phyloP scores from a whole-genome alignment of 2,888 invertebrate species.

The Dasypogon diadema region DNA sequence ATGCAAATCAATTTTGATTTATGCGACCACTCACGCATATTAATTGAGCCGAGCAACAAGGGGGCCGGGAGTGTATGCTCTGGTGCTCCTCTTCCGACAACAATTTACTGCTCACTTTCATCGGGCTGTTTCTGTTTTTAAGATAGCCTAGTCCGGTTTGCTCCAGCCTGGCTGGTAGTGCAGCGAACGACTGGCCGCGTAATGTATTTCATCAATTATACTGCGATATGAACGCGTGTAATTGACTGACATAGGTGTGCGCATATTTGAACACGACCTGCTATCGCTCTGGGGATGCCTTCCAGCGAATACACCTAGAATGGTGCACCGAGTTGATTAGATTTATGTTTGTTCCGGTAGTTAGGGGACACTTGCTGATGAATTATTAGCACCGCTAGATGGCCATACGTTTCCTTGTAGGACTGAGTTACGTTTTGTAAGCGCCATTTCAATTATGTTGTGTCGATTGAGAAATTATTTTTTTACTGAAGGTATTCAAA shows the following conservation, averaged over 20 bases:
- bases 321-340: constrained; percentile 33
- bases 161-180: not conserved
- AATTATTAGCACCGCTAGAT: constrained; percentile 14
- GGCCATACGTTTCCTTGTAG: not conserved
- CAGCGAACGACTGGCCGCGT: constrained; percentile 13
- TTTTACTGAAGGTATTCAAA: too few species aligned
- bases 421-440: not conserved
- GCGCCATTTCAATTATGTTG: not conserved
- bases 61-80: not conserved
- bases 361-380: constrained; percentile 37
- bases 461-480: not conserved
- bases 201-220: constrained; percentile 43
- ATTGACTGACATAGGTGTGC: constrained; percentile 45
- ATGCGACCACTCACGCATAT: constrained; percentile 52
- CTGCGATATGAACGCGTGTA: constrained; percentile 38
- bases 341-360: constrained; percentile 45
- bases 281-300: not conserved
- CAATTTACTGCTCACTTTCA: constrained; percentile 49
- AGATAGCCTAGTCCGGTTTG: not conserved
- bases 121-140: constrained; percentile 31
- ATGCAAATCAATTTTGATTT: constrained; percentile 51
- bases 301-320: not conserved
- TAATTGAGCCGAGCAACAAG: constrained; percentile 32
- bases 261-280: constrained; percentile 33
- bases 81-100: constrained; percentile 41